Evolutionary conservation across 2,888 invertebrate genomes (phyloP).

Genomic region (Heteromurus nitidus): DNA sequence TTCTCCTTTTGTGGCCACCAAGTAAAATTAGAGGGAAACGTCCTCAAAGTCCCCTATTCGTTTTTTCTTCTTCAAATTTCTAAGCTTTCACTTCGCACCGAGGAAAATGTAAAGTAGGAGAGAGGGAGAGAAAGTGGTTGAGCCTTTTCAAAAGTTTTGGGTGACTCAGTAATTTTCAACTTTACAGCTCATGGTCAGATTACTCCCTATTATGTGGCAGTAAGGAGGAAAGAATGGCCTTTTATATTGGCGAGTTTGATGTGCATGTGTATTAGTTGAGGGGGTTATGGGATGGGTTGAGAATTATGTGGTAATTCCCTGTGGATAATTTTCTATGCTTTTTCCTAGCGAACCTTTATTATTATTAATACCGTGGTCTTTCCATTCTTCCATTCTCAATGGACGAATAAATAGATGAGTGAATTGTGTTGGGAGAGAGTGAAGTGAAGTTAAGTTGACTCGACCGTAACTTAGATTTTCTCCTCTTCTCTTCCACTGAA

Average conservation of each 20-base stretch:
- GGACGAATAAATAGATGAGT: background rate
- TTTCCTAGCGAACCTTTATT: no score
- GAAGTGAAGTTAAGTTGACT: no score
- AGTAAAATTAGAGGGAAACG: no score
- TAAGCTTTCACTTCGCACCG: no score
- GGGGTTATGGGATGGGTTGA: background rate
- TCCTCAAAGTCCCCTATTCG: no score
- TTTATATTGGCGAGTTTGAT: conserved; percentile 2
- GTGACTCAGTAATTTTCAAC: conserved; percentile 28
- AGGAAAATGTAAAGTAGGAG: conserved; percentile 2
- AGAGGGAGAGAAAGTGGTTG: conserved; percentile 23
- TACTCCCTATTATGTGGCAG: conserved; percentile 22
- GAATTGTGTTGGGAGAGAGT: no score
- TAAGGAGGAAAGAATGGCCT: conserved; percentile 3
- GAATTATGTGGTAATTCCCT: background rate
- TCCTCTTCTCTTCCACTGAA: background rate
- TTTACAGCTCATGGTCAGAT: conserved; percentile 35
- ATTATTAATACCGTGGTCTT: no score
- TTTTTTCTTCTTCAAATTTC: no score
- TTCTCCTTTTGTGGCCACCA: no score
- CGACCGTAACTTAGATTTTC: no score
- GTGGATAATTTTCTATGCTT: background rate
- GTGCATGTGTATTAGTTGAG: background rate
- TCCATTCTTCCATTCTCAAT: background rate
- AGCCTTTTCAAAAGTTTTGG: conserved; percentile 27